phyloP scores from a whole-genome alignment of 2,797 vertebrate species.

The Hippopotamyrus pictus region DNA sequence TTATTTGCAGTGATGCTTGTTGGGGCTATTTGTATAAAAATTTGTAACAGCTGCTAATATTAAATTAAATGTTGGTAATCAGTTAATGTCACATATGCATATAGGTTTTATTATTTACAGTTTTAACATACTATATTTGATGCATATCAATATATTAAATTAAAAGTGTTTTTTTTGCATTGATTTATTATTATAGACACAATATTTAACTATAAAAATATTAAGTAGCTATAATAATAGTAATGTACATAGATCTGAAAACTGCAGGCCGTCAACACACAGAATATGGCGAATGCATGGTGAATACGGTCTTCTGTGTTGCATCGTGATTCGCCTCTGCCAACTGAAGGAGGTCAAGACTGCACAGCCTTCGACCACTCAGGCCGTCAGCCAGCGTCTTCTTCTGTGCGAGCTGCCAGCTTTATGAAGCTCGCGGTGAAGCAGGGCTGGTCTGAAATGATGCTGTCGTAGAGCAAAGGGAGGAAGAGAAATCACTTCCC shows the following conservation, averaged over 20 bases:
- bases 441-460: neutral
- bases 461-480: neutral
- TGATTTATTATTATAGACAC: neutral
- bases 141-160: neutral
- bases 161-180: neutral
- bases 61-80: neutral
- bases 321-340: neutral
- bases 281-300: neutral
- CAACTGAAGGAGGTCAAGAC: neutral
- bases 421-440: neutral
- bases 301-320: neutral
- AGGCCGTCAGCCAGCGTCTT: neutral
- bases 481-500: neutral
- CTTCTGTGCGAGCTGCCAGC: neutral
- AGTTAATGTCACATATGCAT: neutral
- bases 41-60: neutral
- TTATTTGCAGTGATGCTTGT: neutral
- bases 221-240: neutral
- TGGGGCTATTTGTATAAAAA: neutral
- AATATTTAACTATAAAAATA: neutral
- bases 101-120: neutral
- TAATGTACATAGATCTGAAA: neutral
- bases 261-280: neutral
- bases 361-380: neutral
- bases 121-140: neutral